phyloP scores from a whole-genome alignment of 2,888 invertebrate genomes.

The Psylliodes chrysocephalus region DNA sequence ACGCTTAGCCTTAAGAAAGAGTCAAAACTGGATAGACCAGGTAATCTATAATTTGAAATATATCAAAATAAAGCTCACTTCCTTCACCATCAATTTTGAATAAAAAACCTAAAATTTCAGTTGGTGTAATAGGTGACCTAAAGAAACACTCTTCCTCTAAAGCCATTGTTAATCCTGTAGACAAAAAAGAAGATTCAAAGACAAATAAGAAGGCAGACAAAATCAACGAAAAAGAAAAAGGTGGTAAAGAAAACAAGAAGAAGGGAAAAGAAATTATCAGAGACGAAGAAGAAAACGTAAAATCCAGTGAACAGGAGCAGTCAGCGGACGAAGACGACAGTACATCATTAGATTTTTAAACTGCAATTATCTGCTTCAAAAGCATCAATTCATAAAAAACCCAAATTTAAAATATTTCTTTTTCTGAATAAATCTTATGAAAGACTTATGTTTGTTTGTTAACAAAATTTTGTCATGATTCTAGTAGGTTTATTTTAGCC shows the following conservation, averaged over 20 bases:
- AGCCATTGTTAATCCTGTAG: neutral
- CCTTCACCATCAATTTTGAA: too few species aligned
- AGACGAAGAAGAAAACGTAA: neutral
- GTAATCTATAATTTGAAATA: too few species aligned
- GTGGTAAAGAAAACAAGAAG: neutral
- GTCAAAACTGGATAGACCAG: neutral
- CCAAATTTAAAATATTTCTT: too few species aligned
- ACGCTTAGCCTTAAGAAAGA: neutral
- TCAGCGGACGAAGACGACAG: neutral
- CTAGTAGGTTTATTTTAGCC: too few species aligned
- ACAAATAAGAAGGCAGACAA: neutral
- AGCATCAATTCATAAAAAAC: too few species aligned
- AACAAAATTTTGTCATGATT: too few species aligned
- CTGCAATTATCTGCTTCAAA: too few species aligned
- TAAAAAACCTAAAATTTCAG: neutral
- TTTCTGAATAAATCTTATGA: too few species aligned
- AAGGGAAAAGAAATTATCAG: neutral
- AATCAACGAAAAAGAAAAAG: neutral
- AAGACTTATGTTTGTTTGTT: too few species aligned
- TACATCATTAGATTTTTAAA: slow-evolving; percentile 5
- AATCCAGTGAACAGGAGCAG: neutral
- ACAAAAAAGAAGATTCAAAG: neutral
- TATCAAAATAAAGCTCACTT: too few species aligned
- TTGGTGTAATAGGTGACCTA: neutral
- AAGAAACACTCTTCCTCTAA: neutral